These are phyloP conservation scores for Oreocharis arfaki DNA, from an alignment of 2,113 vertebrate species.

Conservation along the genomic window DNA sequence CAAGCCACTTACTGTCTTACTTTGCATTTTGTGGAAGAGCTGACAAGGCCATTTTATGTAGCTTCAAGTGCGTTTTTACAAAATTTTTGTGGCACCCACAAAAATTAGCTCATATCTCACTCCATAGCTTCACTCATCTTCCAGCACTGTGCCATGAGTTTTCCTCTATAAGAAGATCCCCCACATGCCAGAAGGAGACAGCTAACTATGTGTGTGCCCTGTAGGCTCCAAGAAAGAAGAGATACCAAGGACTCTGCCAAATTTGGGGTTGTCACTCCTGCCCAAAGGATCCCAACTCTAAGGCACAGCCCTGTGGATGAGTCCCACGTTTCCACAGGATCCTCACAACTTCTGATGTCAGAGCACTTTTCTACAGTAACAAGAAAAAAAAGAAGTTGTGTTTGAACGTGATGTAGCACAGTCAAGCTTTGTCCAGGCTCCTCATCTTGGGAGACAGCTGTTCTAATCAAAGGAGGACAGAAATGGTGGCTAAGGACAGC, in stretches of 20 bases:
- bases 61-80: neutral
- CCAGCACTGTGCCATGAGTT: neutral
- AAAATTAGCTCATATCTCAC: neutral
- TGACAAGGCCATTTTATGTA: neutral
- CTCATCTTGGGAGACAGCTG: neutral
- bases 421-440: neutral
- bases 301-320: accelerated
- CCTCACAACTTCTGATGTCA: neutral
- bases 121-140: neutral
- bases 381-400: neutral
- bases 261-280: neutral
- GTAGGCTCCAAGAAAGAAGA: neutral
- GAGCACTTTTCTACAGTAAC: neutral
- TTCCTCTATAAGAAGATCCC: neutral
- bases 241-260: neutral
- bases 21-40: neutral
- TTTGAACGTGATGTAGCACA: neutral
- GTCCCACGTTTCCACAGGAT: accelerated
- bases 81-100: neutral
- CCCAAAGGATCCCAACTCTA: neutral
- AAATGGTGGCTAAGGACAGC: neutral
- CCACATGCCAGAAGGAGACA: neutral
- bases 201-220: neutral
- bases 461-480: neutral
- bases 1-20: neutral